Percentiles rank a stretch among this genome's conserved stretches.
phyloP scores from a whole-genome alignment of 2,797 vertebrate species.

The Cuniculus paca region DNA sequence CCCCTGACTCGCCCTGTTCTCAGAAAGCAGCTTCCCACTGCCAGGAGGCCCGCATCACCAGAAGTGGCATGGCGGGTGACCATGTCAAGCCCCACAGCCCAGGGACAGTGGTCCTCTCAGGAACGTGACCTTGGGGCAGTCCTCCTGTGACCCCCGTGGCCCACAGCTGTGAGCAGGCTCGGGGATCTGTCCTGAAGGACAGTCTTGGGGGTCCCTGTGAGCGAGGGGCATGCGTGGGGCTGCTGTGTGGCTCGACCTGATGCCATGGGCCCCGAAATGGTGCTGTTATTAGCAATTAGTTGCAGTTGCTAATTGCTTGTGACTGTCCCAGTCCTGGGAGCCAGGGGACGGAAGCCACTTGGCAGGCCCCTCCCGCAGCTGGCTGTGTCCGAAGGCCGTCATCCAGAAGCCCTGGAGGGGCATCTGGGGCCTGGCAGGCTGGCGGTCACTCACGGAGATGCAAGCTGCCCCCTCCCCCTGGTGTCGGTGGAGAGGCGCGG shows the following conservation, averaged over 20 bases:
- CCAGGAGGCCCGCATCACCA: neutral
- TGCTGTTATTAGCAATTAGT: slow-evolving; percentile 72
- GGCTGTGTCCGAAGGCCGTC: slow-evolving; percentile 38
- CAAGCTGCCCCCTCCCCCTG: neutral
- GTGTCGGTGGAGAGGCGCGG: neutral
- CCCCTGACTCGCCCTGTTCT: neutral
- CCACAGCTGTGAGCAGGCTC: neutral
- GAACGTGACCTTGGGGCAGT: neutral
- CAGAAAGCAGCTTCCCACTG: neutral
- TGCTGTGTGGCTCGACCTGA: neutral
- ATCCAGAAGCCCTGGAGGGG: slow-evolving; percentile 63
- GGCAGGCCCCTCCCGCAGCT: slow-evolving; percentile 62
- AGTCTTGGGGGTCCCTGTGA: neutral
- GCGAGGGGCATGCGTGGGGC: neutral
- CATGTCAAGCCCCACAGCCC: neutral
- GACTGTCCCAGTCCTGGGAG: slow-evolving; percentile 45
- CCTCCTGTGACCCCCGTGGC: neutral
- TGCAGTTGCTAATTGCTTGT: slow-evolving; percentile 72
- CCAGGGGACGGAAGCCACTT: slow-evolving; percentile 67
- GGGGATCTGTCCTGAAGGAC: neutral
- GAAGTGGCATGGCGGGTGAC: neutral
- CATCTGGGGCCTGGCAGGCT: slow-evolving; percentile 30
- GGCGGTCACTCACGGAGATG: neutral
- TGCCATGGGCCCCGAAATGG: neutral
- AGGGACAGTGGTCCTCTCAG: neutral